Evolutionary conservation across 2,113 vertebrate species (phyloP), one percentile per base, ranked within the genome.

Genomic region (Forbesichthys agassizii): DNA sequence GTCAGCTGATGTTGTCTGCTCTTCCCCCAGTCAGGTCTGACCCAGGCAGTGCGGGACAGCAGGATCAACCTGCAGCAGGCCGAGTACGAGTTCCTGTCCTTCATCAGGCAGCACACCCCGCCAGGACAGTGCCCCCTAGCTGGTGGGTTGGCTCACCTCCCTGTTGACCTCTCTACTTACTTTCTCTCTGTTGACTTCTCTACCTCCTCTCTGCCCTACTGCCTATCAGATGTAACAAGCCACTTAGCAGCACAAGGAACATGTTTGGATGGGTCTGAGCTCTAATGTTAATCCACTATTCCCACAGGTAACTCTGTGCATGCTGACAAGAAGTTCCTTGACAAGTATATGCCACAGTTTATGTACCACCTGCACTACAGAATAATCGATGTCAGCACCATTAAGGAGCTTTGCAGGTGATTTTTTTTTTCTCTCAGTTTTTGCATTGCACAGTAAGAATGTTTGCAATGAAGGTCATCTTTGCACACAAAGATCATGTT

Each of bases 271-370:
- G 36, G 36, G 4, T 42, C 36, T 42, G 36, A 42, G 36, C 36
- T 42, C 5, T 42, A 9, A 14, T 5, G 5, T n/a, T 18, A 9
- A n/a, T 8, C n/a, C 64, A 58, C 10, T 65, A 8, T 36, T 5
- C 72, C 20, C 75, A 12, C 69, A 93, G 93, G 93, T 7, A 93
- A 93, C 86, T 93, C 93, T 4, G 93, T 93, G 52, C 93, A 99
- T 0, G 98, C 95, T 0, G 93, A 94, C 77, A 94, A 93, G 79
- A 95, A 93, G 84, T 99, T 99, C 67, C 93, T 99, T 81, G 96
- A 98, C 79, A 99, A 98, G 83, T 94, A 94, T 88, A 99, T 99
- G 98, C 96, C 96, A 5, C 96, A 98, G 92, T 99, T 99, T 87
- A 98, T 98, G 90, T 69, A 74, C 62, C 93, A 93, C 63, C 90